Base-by-base conservation (phyloP, 2,797 vertebrate genomes). In the Micropoecilia bifurca region DNA sequence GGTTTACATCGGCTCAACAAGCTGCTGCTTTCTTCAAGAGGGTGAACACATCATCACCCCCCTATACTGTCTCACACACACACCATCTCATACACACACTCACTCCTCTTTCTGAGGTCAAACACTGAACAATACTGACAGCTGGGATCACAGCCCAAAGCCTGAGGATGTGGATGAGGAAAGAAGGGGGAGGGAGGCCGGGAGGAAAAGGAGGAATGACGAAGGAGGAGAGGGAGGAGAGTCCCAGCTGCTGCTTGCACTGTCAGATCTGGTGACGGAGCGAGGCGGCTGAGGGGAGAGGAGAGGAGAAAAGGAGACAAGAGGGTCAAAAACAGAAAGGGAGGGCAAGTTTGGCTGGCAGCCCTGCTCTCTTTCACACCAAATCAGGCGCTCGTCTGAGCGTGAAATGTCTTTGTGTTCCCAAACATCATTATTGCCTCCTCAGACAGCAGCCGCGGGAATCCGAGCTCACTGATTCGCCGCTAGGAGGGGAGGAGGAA, bases 61-160 rank as follows among this genome's bases (percentile, higher is more conserved):
- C 55, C 7, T n/a, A 82, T 79, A 73, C 75, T 3, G 7, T 43
- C 81, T 43, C 75, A 68, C 80, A 73, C 88, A 63, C 72, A 77
- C 47, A 94, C 93, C 71, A 81, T 91, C 90, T 94, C 93, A 73
- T 81, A 91, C 90, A 85, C 77, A 77, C 43, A 94, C 93, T 90
- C 90, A 87, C 77, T 57, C 95, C 87, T 90, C 86, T 95, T 93
- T 92, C 94, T 84, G 95, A 95, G 96, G 95, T 96, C 78, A 80
- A 93, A 94, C 95, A 95, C 96, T 96, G 95, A 96, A 97, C 96
- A 97, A 97, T 97, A 96, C 95, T 95, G 97, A 97, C 97, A 99
- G 97, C 97, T 97, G 97, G 96, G 96, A 97, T 97, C 97, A 97
- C 96, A 69, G 94, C 94, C 94, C 94, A 96, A 93, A 96, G 90